Evolutionary conservation across 2,113 vertebrate species (phyloP).

Genomic region (Herpetotheres cachinnans): DNA sequence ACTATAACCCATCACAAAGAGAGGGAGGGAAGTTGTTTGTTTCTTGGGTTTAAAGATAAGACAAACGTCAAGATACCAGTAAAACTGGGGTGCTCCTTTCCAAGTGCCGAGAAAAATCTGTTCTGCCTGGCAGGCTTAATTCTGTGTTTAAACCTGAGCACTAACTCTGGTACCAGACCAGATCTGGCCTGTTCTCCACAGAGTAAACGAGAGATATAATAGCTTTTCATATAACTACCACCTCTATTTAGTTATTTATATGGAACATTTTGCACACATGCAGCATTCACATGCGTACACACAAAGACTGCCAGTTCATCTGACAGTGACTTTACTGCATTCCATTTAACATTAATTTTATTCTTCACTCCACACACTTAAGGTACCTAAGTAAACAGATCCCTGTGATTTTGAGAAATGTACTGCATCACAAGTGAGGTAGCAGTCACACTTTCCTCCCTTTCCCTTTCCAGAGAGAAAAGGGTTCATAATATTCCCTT

Average conservation of each 20-base stretch:
- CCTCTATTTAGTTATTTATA: not conserved
- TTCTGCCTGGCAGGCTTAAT: not conserved
- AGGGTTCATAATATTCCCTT: not conserved
- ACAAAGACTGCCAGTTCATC: not conserved
- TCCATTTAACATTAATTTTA: not conserved
- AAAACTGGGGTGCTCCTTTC: not conserved
- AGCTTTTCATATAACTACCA: not conserved
- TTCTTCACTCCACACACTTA: not conserved
- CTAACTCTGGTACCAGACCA: not conserved
- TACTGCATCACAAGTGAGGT: not conserved
- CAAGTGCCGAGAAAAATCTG: not conserved
- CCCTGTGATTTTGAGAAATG: not conserved
- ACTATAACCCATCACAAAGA: not conserved
- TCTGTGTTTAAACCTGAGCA: not conserved
- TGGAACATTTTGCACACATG: not conserved
- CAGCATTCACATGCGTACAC: not conserved
- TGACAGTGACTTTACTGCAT: not conserved
- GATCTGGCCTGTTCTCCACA: not conserved
- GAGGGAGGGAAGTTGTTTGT: not conserved
- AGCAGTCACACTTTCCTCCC: not conserved
- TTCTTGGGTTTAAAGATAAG: not conserved
- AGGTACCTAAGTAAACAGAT: not conserved
- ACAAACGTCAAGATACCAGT: not conserved
- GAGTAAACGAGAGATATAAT: not conserved
- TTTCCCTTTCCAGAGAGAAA: not conserved